Evolutionary conservation across 2,113 vertebrate genomes (phyloP), one percentile per base, ranked within the genome.

Genomic region (Cyphomyrus discorhynchus): DNA sequence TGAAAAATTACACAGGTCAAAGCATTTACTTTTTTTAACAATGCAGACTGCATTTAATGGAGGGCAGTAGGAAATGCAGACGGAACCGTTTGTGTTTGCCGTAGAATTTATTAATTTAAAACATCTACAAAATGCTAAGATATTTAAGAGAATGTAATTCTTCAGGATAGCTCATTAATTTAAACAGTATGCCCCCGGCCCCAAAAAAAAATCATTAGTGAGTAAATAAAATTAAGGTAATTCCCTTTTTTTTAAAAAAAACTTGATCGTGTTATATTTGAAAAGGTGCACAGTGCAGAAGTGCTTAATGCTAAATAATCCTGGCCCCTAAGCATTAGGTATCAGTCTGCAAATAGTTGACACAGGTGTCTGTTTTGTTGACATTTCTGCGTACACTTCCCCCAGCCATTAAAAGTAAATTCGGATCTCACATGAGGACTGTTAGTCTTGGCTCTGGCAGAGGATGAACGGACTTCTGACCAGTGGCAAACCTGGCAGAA

Each of bases 311-410:
- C n/a, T 35, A 53, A 35, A 35, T 46, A 47, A 31, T 27, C 52
- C 31, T 52, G 85, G 17, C 24, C 50, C 15, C 50, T 27, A 53
- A 35, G 50, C 27, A 53, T 39, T 50, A 35, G 85, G 10, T 27
- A 8, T 31, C 49, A 84, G 21, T 80, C 74, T 80, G 45, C 83
- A 50, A 24, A 42, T 17, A 86, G 85, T 87, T 87, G 47, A 87
- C 85, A 87, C 85, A 87, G 85, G 85, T 87, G 85, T 52, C 31
- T 49, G 53, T 50, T 50, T 86, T 86, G 47, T 86, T 87, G 85
- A 87, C 85, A 52, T 35, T 53, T 47, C 45, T 47, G 46, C 1
- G 17, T 5, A 31, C 83, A 15, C 45, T 87, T 87, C 85, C 35
- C 50, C 31, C 47, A 87, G 27, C 2, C 85, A 35, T 87, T 53